Conservation (phyloP, 37 sponge, comb jelly and placozoan genomes). For the Beroe forskalii region DNA sequence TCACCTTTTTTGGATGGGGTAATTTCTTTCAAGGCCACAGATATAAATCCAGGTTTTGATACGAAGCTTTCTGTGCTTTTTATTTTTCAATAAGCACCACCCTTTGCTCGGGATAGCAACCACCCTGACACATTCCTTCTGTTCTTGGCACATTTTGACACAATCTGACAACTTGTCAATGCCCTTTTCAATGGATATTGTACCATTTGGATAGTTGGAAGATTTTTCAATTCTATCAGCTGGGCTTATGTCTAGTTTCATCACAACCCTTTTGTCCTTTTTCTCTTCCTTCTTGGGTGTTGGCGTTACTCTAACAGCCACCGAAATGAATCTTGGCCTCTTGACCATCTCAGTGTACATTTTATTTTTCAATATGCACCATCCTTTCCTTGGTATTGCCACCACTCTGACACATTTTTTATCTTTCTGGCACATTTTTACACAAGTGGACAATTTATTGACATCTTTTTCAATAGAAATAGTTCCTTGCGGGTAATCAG, state of each 20-base stretch:
- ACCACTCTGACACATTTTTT: neutral
- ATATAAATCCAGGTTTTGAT: neutral
- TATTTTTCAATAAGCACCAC: neutral
- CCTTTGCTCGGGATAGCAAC: neutral
- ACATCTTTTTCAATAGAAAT: neutral
- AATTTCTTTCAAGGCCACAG: neutral
- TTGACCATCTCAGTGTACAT: neutral
- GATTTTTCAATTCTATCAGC: neutral
- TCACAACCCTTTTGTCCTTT: neutral
- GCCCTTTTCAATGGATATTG: neutral
- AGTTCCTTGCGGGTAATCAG: neutral
- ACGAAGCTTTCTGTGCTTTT: neutral
- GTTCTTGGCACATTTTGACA: neutral
- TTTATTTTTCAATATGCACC: slow-evolving; percentile 14
- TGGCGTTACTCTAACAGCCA: neutral
- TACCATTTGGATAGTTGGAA: neutral
- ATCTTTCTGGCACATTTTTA: neutral
- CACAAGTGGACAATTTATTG: neutral
- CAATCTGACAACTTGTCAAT: neutral
- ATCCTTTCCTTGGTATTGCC: neutral
- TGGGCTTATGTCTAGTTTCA: neutral
- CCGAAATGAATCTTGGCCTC: neutral
- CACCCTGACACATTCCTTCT: slow-evolving; percentile 6
- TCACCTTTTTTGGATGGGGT: neutral
- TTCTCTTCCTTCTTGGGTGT: neutral